A percentile compares a stretch with the other conserved stretches of the same genome.
Conservation (phyloP, 2,113 vertebrate genomes). For the Nannospalax galili region DNA sequence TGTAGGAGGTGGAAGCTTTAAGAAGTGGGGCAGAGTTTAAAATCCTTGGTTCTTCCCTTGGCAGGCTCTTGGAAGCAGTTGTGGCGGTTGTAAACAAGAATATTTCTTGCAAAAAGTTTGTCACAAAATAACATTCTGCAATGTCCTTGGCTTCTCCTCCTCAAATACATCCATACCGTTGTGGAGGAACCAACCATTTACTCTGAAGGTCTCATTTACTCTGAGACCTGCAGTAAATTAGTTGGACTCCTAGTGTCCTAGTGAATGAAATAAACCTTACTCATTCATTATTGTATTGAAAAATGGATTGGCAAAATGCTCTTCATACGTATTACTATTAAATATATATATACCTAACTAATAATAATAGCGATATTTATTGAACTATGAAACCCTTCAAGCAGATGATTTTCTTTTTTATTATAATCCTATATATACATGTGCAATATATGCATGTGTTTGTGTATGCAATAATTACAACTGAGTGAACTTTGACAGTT, state of each 20-base stretch:
- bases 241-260: not conserved
- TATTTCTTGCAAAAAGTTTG: not conserved
- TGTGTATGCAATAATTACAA: not conserved
- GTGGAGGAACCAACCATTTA: not conserved
- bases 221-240: too few species aligned
- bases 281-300: not conserved
- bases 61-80: not conserved
- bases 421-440: not conserved
- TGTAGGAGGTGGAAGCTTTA: not conserved
- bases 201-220: not conserved
- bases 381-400: not conserved
- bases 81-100: not conserved
- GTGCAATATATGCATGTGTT: not conserved
- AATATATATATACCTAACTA: not conserved
- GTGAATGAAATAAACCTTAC: not conserved
- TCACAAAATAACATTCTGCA: not conserved
- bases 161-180: accelerated
- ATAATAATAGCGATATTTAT: not conserved
- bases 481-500: not conserved
- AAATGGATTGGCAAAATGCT: not conserved
- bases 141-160: not conserved
- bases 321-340: not conserved
- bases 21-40: not conserved
- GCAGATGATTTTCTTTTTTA: slow-evolving; percentile 23
- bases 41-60: not conserved